Evolutionary conservation across 2,113 vertebrate genomes (phyloP), one percentile per base, ranked within the genome.

Genomic region (Podarcis raffonei): DNA sequence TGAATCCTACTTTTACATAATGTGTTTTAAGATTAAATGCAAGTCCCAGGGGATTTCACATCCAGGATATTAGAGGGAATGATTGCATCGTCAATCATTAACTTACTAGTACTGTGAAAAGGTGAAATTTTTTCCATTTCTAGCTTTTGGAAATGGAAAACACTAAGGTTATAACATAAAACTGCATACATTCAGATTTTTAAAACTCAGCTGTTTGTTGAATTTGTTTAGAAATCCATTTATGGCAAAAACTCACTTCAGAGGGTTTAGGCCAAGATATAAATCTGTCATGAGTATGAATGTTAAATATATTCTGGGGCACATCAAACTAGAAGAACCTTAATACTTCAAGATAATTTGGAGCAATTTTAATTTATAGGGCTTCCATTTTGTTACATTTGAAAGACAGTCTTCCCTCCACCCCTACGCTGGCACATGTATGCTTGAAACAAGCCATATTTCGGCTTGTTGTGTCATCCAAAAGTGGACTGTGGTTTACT

Each of bases 1-100:
- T 65, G 11, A 87, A 93, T 93, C 85, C 90, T 93, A 88, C 2
- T 75, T 75, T 62, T 42, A 79, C 37, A 68, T n/a, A 32, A 68
- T 53, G 30, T 37, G 78, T 62, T 79, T 78, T 68, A 48, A 27
- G 27, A 68, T 6, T 32, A 59, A 86, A 66, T 48, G 39, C 9
- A 66, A 42, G 59, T 71, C 81, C 62, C 42, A 20, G 0, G 0
- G 71, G 66, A 68, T 86, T 81, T 87, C 57, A 75, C 86, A 89
- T 82, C 68, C 48, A 32, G 71, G 48, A 32, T 69, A n/a, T 84
- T 59, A 35, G 20, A 86, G 74, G 53, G 15, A 53, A 77, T 42
- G 11, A 74, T 59, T 32, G 87, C 69, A 53, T 82, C 91, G 6
- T 69, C 59, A 57, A 72, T 72, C 81, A 12, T 39, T 82, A 18